Conservation (phyloP, 1,140 invertebrate species). For the Drosophila grimshawi region DNA sequence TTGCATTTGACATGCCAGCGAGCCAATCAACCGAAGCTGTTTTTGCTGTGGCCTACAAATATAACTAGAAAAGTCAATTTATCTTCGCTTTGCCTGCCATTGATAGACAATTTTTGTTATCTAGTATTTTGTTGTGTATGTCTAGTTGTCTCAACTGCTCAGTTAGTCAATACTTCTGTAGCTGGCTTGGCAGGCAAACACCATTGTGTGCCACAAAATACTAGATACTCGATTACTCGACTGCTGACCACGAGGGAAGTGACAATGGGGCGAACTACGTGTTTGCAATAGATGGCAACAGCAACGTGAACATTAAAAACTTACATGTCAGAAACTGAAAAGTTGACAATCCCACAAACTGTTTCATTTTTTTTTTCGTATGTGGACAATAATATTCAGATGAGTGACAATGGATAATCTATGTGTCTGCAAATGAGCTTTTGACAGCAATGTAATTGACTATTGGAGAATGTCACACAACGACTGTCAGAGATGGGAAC, state of each 20-base stretch:
- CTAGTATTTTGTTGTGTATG: conserved; percentile 21
- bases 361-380: neutral
- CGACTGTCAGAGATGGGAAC: neutral
- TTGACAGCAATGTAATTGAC: neutral
- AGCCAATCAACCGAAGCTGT: conserved; percentile 52
- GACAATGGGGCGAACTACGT: conserved; percentile 3
- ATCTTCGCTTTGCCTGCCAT: conserved; percentile 37
- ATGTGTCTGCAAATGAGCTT: neutral
- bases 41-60: conserved; percentile 61
- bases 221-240: neutral
- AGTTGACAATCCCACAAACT: neutral
- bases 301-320: neutral
- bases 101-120: conserved; percentile 60
- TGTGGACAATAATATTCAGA: neutral
- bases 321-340: neutral
- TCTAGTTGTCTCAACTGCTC: conserved; percentile 5
- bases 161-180: conserved; percentile 4
- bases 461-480: neutral
- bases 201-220: neutral
- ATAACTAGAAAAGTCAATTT: conserved; percentile 59
- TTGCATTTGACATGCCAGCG: conserved; percentile 78
- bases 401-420: conserved; percentile 1
- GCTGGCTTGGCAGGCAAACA: neutral
- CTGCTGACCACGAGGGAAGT: conserved; percentile 2
- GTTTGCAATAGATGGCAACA: neutral